phyloP scores from a whole-genome alignment of 2,888 invertebrate genomes.

The Caprella mutica region DNA sequence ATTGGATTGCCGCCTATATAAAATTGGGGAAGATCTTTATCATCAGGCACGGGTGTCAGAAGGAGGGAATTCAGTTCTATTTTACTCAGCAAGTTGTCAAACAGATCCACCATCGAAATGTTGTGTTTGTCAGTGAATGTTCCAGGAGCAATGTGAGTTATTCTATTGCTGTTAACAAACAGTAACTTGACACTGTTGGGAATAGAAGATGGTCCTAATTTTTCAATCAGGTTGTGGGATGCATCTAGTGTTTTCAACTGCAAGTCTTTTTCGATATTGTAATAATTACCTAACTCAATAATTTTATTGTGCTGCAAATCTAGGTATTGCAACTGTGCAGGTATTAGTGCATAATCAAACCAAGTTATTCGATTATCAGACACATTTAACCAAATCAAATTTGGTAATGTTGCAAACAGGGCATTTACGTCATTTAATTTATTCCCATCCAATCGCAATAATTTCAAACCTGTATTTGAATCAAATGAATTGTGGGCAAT shows the following conservation, averaged over 20 bases:
- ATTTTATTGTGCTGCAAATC: constrained; percentile 81
- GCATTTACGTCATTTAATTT: constrained; percentile 67
- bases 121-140: constrained; percentile 80
- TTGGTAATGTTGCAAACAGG: constrained; percentile 68
- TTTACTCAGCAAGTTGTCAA: constrained; percentile 79
- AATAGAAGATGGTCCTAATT: constrained; percentile 52
- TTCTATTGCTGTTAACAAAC: constrained; percentile 50
- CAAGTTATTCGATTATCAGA: constrained; percentile 78
- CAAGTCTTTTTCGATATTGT: constrained; percentile 47
- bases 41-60: constrained; percentile 64
- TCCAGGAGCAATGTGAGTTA: constrained; percentile 59
- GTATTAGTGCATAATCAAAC: constrained; percentile 78
- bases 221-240: constrained; percentile 72
- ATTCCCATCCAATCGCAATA: constrained; percentile 76
- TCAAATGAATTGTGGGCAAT: constrained; percentile 66
- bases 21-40: constrained; percentile 39
- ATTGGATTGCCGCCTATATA: constrained; percentile 33
- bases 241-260: constrained; percentile 72
- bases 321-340: constrained; percentile 70
- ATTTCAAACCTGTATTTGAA: constrained; percentile 64
- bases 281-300: constrained; percentile 53
- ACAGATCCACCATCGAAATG: constrained; percentile 78
- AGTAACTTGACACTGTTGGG: constrained; percentile 74
- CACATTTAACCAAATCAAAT: constrained; percentile 76
- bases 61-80: constrained; percentile 80